A percentile compares a stretch with the other conserved stretches of the same genome.
These are phyloP conservation scores for Urocolius indicus DNA, from an alignment of 2,113 vertebrate species.

Conservation along the genomic window DNA sequence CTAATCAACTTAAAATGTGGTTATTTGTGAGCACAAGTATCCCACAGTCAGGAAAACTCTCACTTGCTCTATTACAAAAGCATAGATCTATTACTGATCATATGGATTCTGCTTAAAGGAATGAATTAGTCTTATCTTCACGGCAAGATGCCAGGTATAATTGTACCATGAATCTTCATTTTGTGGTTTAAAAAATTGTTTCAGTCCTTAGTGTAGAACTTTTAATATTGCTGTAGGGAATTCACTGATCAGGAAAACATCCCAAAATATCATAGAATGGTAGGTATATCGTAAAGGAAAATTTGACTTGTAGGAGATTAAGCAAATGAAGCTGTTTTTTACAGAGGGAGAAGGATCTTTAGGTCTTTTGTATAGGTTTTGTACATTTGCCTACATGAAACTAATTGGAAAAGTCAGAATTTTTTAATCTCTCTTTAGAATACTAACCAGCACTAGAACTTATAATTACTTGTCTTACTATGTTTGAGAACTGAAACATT, in stretches of 20 bases:
- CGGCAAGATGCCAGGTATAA: background rate
- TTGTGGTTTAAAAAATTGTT: background rate
- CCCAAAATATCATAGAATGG: constrained; percentile 20
- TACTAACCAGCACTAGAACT: no score
- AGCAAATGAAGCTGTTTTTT: constrained; percentile 31
- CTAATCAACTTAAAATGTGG: background rate
- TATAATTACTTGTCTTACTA: background rate
- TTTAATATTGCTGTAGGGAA: background rate
- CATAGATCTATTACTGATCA: constrained; percentile 38
- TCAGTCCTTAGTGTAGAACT: background rate
- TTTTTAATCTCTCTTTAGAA: background rate
- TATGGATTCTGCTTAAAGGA: constrained; percentile 11
- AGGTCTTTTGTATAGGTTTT: constrained; percentile 2
- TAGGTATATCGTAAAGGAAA: background rate
- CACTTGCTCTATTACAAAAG: background rate
- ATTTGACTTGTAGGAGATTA: constrained; percentile 25
- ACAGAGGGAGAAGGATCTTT: background rate
- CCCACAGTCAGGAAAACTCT: background rate
- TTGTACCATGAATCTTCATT: constrained; percentile 29
- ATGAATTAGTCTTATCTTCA: constrained; percentile 13
- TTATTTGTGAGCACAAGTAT: background rate
- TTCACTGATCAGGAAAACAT: constrained; percentile 46
- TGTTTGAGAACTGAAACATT: background rate
- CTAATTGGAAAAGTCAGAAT: background rate
- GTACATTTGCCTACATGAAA: background rate